Evolutionary conservation across 2,888 invertebrate species (phyloP).

Genomic region (Tipula lateralis): DNA sequence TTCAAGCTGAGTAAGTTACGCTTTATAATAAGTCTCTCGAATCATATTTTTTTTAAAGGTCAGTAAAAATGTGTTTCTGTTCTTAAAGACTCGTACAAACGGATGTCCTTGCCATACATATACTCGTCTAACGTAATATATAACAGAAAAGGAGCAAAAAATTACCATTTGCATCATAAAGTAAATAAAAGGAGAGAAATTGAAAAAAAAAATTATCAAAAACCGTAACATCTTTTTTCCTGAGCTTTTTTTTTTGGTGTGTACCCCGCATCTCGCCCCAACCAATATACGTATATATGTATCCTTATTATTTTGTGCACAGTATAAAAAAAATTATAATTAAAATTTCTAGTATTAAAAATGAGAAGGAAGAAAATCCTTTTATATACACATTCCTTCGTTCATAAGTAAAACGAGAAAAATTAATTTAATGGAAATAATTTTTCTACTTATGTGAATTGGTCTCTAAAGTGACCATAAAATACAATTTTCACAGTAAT

Average conservation of each 20-base stretch:
- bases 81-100: no score
- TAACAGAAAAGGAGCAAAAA: not conserved
- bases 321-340: not conserved
- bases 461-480: slow-evolving; percentile 24
- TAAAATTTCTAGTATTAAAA: not conserved
- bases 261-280: not conserved
- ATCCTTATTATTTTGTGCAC: not conserved
- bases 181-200: slow-evolving; percentile 11
- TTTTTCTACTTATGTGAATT: slow-evolving; percentile 24
- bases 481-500: slow-evolving; percentile 24
- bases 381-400: not conserved
- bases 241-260: not conserved
- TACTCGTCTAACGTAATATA: no score
- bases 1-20: no score
- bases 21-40: no score
- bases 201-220: not conserved
- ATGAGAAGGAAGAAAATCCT: slow-evolving; percentile 2
- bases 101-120: no score
- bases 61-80: not conserved
- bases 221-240: not conserved
- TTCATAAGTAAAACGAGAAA: not conserved
- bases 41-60: not conserved
- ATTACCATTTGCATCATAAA: not conserved
- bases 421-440: slow-evolving; percentile 20
- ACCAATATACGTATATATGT: not conserved